Percentiles rank a stretch among this genome's conserved stretches.
Evolutionary conservation across 2,888 invertebrate genomes (phyloP).

Genomic region (Tenthredo livida): DNA sequence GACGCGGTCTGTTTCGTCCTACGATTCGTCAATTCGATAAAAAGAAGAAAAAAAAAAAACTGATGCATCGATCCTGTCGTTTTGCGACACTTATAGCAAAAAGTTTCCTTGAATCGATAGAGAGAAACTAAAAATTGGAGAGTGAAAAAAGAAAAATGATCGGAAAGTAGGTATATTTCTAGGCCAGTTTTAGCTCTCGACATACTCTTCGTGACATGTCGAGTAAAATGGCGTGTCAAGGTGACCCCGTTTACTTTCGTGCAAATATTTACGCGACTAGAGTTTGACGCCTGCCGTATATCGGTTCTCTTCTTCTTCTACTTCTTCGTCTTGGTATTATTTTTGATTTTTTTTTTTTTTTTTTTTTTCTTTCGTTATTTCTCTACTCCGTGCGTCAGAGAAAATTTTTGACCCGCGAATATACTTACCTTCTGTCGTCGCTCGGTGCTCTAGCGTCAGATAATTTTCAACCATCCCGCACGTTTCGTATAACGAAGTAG

Average conservation of each 20-base stretch:
- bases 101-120: not conserved
- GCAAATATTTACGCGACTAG: constrained; percentile 49
- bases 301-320: not conserved
- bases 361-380: not conserved
- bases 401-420: constrained; percentile 7
- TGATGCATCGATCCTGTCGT: not conserved
- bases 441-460: constrained; percentile 29
- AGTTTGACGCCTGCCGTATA: constrained; percentile 41
- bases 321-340: not conserved
- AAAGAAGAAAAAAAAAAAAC: not conserved
- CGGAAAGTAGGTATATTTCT: not conserved
- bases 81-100: not conserved
- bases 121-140: not conserved
- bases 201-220: constrained; percentile 39
- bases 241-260: constrained; percentile 45
- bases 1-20: not conserved
- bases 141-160: not conserved
- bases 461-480: constrained; percentile 43
- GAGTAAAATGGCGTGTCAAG: constrained; percentile 33
- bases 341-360: not conserved
- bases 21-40: not conserved
- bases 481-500: not conserved
- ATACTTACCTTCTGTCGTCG: constrained; percentile 44
- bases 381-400: constrained; percentile 35
- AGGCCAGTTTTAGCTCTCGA: not conserved